Conservation (phyloP, 2,888 invertebrate genomes). For the Erpobdella octoculata region DNA sequence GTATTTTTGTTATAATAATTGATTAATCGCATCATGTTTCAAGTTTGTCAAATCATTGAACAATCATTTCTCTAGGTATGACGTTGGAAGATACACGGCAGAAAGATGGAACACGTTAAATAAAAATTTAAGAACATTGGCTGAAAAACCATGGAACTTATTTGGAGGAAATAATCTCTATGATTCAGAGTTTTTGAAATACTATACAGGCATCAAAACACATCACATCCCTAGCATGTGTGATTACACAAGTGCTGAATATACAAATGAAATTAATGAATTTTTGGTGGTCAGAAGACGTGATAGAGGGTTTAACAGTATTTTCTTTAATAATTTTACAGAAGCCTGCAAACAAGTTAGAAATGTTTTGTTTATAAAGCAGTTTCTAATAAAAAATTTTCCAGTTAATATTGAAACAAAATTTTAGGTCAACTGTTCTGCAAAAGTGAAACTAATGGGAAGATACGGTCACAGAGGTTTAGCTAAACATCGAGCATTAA, state of each 20-base stretch:
- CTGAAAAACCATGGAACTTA: constrained; percentile 32
- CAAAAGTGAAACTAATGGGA: neutral
- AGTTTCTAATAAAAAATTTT: too few species aligned
- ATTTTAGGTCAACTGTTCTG: neutral
- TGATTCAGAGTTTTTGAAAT: constrained; percentile 21
- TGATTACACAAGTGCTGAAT: constrained; percentile 19
- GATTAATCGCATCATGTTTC: too few species aligned
- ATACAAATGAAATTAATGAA: neutral
- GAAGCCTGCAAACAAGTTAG: neutral
- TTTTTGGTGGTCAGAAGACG: constrained; percentile 13
- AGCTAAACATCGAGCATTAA: constrained; percentile 26
- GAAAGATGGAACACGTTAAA: constrained; percentile 32
- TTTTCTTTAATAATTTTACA: neutral
- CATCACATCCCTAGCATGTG: constrained; percentile 18
- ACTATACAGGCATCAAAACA: constrained; percentile 21
- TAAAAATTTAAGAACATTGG: constrained; percentile 29
- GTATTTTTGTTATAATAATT: too few species aligned
- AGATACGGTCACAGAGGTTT: constrained; percentile 22
- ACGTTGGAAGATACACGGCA: constrained; percentile 28
- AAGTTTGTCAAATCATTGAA: too few species aligned
- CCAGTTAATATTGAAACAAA: neutral
- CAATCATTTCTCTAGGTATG: too few species aligned
- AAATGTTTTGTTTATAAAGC: too few species aligned
- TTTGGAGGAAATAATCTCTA: constrained; percentile 34
- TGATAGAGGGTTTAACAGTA: constrained; percentile 9